These are phyloP conservation scores for Lontra canadensis DNA, from an alignment of 2,113 vertebrate genomes.

Conservation along the genomic window DNA sequence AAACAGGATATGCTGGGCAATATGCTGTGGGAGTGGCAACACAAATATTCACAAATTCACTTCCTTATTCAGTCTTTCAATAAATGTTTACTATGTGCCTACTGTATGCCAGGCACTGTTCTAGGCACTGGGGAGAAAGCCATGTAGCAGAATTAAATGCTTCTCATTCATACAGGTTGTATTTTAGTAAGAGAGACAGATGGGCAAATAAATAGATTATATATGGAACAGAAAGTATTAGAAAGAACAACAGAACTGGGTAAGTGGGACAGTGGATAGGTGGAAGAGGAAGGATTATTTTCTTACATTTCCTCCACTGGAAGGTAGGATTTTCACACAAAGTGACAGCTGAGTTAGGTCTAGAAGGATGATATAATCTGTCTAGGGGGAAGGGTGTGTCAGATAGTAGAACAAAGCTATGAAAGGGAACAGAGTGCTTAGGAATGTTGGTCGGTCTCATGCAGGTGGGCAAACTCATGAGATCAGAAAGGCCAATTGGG, in stretches of 20 bases:
- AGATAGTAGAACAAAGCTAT: neutral
- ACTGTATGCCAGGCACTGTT: neutral
- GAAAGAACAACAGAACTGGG: neutral
- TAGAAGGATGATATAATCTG: neutral
- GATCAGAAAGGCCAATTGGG: neutral
- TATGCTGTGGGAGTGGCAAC: neutral
- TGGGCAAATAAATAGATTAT: neutral
- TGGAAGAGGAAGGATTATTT: neutral
- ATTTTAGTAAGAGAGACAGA: neutral
- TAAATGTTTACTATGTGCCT: neutral
- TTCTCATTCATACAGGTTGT: neutral
- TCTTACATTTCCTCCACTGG: neutral
- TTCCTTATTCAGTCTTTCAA: neutral
- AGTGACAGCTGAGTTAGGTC: neutral
- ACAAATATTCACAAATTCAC: neutral
- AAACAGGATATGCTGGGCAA: neutral
- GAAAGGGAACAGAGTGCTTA: neutral
- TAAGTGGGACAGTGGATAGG: neutral
- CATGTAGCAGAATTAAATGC: neutral
- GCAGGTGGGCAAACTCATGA: neutral
- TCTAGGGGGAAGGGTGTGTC: neutral
- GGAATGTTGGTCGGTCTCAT: neutral
- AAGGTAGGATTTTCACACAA: neutral
- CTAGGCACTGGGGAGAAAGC: neutral
- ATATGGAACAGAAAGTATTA: neutral